phyloP scores from a whole-genome alignment of 1,140 invertebrate genomes.

The Drosophila ohnishii region DNA sequence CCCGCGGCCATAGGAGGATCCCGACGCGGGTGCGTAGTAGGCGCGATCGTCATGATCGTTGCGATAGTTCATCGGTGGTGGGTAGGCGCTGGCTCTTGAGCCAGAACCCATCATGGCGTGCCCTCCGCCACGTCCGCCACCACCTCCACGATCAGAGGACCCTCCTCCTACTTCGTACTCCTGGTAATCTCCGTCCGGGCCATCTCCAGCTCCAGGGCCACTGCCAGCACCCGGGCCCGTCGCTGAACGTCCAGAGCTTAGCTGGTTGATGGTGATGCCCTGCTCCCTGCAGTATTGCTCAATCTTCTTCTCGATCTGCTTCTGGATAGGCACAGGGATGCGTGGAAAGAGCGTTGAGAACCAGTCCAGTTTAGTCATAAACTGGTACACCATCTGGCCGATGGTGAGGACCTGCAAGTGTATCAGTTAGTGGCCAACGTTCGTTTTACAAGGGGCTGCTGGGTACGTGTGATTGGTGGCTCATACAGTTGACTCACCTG shows the following conservation, averaged over 20 bases:
- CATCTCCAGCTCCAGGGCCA: neutral
- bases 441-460: neutral
- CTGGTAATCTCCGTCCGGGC: constrained; percentile 50
- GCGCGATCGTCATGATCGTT: constrained; percentile 77
- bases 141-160: constrained; percentile 1
- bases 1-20: constrained; percentile 48
- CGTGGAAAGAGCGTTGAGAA: constrained; percentile 99
- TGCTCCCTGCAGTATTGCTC: constrained; percentile 83
- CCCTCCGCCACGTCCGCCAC: constrained; percentile 22
- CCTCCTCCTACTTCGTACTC: constrained; percentile 23
- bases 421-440: neutral
- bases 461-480: constrained; percentile 60
- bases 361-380: constrained; percentile 98
- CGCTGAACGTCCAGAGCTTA: constrained; percentile 53
- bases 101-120: constrained; percentile 12
- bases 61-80: constrained; percentile 60
- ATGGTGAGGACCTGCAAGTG: constrained; percentile 90
- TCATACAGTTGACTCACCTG: constrained; percentile 85
- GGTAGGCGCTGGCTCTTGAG: constrained; percentile 16
- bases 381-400: constrained; percentile 96
- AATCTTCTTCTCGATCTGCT: constrained; percentile 91
- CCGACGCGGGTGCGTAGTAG: constrained; percentile 45
- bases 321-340: constrained; percentile 99
- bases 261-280: constrained; percentile 65
- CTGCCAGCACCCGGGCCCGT: constrained; percentile 15